Evolutionary conservation across 2,113 vertebrate species (phyloP).

Genomic region (Orthonyx spaldingii): DNA sequence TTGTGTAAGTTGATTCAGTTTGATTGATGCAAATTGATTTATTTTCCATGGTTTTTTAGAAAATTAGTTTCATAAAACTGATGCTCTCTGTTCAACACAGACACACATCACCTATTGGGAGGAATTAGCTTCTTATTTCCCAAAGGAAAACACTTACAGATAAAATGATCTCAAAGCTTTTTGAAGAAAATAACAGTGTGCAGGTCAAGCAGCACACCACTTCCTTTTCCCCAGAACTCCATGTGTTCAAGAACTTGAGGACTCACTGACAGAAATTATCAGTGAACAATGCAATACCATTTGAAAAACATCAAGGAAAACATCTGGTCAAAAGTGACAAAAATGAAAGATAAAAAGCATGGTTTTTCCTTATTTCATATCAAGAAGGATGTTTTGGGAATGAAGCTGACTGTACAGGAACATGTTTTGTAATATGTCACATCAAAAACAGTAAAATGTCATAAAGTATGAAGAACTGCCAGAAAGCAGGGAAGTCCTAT

Average conservation of each 20-base stretch:
- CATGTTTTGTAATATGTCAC: conserved; percentile 19
- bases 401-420: background rate
- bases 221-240: background rate
- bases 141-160: background rate
- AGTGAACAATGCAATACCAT: background rate
- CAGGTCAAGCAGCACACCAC: background rate
- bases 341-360: background rate
- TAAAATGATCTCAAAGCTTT: background rate
- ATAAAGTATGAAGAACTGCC: background rate
- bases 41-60: background rate
- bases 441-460: conserved; percentile 27
- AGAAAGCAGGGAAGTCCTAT: background rate
- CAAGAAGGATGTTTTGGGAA: background rate
- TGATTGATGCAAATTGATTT: background rate
- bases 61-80: background rate
- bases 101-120: background rate
- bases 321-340: background rate
- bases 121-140: background rate
- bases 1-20: background rate
- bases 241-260: background rate
- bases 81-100: background rate
- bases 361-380: background rate
- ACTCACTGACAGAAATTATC: background rate
- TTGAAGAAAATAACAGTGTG: background rate
- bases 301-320: background rate